Conservation (phyloP, 2,113 vertebrate genomes). For the Chaetorhynchus papuensis region DNA sequence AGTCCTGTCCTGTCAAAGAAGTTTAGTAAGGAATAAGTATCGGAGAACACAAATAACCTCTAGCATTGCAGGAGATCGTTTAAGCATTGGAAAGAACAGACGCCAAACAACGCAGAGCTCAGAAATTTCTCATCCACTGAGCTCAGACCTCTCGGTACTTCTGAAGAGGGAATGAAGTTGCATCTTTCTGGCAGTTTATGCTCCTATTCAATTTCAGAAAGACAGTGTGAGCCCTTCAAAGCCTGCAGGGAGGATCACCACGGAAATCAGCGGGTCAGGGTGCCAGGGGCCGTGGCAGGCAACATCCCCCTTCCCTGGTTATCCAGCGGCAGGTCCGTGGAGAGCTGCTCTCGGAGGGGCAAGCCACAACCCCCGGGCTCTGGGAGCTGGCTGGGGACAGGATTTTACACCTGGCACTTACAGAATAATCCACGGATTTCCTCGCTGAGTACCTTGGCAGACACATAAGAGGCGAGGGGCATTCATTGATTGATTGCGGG, state of each 20-base stretch:
- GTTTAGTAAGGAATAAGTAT: background rate
- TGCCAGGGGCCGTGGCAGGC: background rate
- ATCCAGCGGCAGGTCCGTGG: background rate
- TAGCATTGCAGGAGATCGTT: fast-evolving
- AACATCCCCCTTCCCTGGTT: background rate
- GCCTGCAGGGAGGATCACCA: background rate
- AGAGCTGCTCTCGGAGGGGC: background rate
- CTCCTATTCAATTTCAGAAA: background rate
- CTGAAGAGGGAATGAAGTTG: background rate
- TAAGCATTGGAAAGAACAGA: background rate
- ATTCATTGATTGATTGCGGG: fast-evolving
- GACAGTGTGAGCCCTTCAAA: background rate
- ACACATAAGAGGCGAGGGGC: background rate
- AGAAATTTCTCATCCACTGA: background rate
- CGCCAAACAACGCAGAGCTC: fast-evolving
- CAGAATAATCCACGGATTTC: background rate
- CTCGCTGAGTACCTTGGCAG: fast-evolving
- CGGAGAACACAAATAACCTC: background rate
- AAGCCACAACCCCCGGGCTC: fast-evolving
- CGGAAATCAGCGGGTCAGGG: background rate
- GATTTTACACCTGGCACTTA: too few species aligned
- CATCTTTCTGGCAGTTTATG: background rate
- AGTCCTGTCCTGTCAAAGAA: background rate
- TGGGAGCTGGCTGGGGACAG: too few species aligned
- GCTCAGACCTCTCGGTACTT: background rate